These are phyloP conservation scores for Alectura lathami DNA, from an alignment of 2,113 vertebrate species.

Conservation along the genomic window DNA sequence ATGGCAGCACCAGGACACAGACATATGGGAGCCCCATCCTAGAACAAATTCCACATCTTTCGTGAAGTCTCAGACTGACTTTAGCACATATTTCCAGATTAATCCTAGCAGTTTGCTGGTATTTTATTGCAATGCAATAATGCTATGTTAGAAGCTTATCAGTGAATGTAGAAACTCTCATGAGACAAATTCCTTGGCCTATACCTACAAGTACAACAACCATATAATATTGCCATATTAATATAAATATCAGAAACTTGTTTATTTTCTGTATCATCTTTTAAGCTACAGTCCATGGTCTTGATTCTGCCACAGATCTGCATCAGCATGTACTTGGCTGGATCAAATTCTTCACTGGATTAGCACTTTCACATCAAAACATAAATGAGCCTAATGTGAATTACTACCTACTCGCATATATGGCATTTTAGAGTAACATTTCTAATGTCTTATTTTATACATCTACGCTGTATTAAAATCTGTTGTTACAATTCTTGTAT, in stretches of 20 bases:
- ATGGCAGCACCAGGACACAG: rapidly evolving
- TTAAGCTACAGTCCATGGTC: background rate
- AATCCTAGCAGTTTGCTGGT: background rate
- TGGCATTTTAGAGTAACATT: background rate
- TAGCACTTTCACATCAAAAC: background rate
- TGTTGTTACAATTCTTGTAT: background rate
- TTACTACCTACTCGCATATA: background rate
- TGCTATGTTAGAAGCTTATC: background rate
- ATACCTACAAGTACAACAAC: background rate
- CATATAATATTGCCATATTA: background rate
- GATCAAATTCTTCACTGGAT: background rate
- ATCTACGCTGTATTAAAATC: background rate
- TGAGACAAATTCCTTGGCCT: background rate
- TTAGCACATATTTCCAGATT: background rate
- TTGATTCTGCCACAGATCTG: background rate
- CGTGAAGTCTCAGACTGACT: background rate
- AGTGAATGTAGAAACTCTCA: background rate
- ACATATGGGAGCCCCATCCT: background rate
- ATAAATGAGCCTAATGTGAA: background rate
- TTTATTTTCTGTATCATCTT: background rate
- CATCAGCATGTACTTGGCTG: background rate
- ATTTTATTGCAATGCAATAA: background rate
- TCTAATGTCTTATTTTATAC: background rate
- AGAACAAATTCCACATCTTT: background rate
- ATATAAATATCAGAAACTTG: background rate